These are phyloP conservation scores for Sitta europaea DNA, from an alignment of 2,113 vertebrate genomes.

Conservation along the genomic window DNA sequence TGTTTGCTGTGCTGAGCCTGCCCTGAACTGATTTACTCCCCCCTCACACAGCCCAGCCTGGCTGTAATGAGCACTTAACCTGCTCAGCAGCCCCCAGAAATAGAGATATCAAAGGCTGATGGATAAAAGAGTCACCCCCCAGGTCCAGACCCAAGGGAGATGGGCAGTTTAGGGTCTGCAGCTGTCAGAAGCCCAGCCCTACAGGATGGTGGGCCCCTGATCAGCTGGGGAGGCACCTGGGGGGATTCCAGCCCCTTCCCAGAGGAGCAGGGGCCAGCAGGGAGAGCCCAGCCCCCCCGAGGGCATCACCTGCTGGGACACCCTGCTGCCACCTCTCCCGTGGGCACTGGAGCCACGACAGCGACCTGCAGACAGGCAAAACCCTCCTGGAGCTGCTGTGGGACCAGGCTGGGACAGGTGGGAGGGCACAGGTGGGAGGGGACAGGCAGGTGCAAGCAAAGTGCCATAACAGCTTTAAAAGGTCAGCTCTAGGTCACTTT, in stretches of 20 bases:
- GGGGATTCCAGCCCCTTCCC: neutral
- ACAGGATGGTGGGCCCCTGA: accelerated
- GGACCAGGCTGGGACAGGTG: neutral
- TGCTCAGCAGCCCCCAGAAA: neutral
- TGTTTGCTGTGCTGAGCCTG: neutral
- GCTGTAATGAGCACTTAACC: neutral
- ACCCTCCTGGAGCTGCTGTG: neutral
- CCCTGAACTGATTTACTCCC: neutral
- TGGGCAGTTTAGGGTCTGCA: neutral
- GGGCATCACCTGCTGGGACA: neutral
- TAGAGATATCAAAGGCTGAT: accelerated
- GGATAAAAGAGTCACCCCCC: neutral
- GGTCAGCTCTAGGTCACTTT: neutral
- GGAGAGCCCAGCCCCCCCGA: accelerated
- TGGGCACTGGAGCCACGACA: accelerated
- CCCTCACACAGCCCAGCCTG: neutral
- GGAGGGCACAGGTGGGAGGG: too few relatives aligned
- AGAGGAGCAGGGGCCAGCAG: neutral
- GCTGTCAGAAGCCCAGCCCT: neutral
- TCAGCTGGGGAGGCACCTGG: neutral
- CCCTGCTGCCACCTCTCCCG: accelerated
- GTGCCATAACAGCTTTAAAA: neutral
- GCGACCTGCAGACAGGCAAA: accelerated
- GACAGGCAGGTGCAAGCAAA: neutral
- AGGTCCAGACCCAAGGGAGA: neutral